Evolutionary conservation across 1,140 invertebrate genomes (phyloP).

Genomic region (Armadillidium nasatum): DNA sequence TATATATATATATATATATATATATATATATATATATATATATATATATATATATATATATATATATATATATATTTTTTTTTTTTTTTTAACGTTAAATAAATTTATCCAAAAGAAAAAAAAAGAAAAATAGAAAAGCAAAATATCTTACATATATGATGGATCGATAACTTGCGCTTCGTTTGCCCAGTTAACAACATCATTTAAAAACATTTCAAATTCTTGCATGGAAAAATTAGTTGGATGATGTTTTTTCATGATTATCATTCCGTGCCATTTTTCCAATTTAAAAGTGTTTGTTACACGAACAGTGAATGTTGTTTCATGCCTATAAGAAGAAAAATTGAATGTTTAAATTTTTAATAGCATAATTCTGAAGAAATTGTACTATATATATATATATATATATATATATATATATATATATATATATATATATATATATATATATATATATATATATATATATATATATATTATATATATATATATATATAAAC

Average conservation of each 20-base stretch:
- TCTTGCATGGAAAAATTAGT: not conserved
- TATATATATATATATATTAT: not conserved
- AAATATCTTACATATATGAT: not conserved
- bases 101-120: no score
- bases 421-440: not conserved
- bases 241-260: not conserved
- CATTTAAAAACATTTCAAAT: not conserved
- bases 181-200: not conserved
- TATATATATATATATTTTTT: no score
- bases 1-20: no score
- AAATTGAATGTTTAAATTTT: not conserved
- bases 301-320: not conserved
- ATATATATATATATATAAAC: no score
- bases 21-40: no score
- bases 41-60: no score
- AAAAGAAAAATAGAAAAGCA: no score
- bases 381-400: no score
- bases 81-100: no score
- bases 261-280: not conserved
- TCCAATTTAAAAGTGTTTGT: not conserved
- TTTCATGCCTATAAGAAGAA: not conserved
- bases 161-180: not conserved
- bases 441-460: not conserved
- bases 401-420: not conserved
- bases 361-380: not conserved